phyloP scores from a whole-genome alignment of 2,888 invertebrate species.

The Bellardia bayeri region DNA sequence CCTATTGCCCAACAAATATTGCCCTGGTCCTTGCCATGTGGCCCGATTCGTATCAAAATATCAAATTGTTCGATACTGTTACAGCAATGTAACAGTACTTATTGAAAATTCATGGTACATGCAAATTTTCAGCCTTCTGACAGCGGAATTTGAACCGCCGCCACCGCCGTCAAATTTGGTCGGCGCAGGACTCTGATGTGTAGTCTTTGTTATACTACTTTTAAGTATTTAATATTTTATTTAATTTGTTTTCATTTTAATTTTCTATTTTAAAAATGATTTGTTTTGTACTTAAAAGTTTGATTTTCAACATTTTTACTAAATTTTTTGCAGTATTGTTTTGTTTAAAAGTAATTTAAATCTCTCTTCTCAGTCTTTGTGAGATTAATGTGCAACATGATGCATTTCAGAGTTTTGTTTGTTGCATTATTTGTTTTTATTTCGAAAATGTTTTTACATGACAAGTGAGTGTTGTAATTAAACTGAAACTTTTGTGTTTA shows the following conservation, averaged over 20 bases:
- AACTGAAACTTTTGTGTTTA: conserved; percentile 60
- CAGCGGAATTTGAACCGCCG: too few relatives aligned
- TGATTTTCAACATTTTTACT: neutral
- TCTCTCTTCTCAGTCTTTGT: conserved; percentile 20
- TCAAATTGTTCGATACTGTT: too few relatives aligned
- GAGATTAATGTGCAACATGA: conserved; percentile 44
- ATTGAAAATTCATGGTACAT: too few relatives aligned
- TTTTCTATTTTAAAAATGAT: neutral
- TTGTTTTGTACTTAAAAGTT: neutral
- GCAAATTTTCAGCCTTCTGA: too few relatives aligned
- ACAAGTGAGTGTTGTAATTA: conserved; percentile 66
- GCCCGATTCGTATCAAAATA: too few relatives aligned
- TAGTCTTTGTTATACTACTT: neutral
- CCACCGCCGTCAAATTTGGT: too few relatives aligned
- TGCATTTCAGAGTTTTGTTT: conserved; percentile 35
- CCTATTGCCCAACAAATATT: too few relatives aligned
- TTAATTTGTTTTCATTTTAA: neutral
- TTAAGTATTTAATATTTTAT: conserved; percentile 1
- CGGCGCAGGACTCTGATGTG: too few relatives aligned
- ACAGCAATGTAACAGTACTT: too few relatives aligned
- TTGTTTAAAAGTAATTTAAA: conserved; percentile 32
- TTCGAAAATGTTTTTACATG: conserved; percentile 39
- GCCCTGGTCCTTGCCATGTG: too few relatives aligned
- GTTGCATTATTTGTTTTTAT: neutral
- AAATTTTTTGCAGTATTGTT: neutral